Evolutionary conservation across 1,140 invertebrate genomes (phyloP).

Genomic region (Drepana arcuata): DNA sequence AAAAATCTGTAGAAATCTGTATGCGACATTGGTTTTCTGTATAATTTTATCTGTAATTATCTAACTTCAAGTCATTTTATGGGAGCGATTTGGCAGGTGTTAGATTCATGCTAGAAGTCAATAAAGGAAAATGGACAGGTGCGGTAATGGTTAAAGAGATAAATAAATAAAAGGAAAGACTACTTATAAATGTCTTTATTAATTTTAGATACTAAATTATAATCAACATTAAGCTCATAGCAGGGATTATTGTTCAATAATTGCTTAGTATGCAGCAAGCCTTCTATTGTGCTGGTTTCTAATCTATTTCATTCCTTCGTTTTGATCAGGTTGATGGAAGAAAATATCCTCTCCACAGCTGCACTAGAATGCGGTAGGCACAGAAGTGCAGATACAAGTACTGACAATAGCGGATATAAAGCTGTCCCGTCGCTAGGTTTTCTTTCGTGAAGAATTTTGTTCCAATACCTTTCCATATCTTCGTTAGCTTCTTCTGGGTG

Average conservation of each 20-base stretch:
- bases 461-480: not conserved
- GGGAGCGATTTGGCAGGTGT: too few species aligned
- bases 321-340: not conserved
- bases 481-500: not conserved
- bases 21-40: too few species aligned
- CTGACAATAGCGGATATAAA: not conserved
- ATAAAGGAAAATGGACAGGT: too few species aligned
- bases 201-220: not conserved
- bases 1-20: too few species aligned
- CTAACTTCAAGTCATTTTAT: too few species aligned
- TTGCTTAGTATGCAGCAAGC: constrained; percentile 1
- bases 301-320: not conserved
- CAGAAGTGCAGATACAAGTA: constrained; percentile 1
- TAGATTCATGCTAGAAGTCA: too few species aligned
- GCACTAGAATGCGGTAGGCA: constrained; percentile 2
- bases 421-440: not conserved
- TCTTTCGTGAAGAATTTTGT: not conserved
- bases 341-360: not conserved
- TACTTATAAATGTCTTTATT: not conserved
- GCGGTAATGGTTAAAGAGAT: too few species aligned
- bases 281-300: not conserved
- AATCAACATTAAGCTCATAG: not conserved
- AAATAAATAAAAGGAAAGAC: too few species aligned
- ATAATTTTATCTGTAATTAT: too few species aligned
- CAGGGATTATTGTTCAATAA: not conserved